Percentiles rank a stretch among this genome's conserved stretches.
Conservation (phyloP, 2,113 vertebrate genomes). For the Tringa solitaria region DNA sequence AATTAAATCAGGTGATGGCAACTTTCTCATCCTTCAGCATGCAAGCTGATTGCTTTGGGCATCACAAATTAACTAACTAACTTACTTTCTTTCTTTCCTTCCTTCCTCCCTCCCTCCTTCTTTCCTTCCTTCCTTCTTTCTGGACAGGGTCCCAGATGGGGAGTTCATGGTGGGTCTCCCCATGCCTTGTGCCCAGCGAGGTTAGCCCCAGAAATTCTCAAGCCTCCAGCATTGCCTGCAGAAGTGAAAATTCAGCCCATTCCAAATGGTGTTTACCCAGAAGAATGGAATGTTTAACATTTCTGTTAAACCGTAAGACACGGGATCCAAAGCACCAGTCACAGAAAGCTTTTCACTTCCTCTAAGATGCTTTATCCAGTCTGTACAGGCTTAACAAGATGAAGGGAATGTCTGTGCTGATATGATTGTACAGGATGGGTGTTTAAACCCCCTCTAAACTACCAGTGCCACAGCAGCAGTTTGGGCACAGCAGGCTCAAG, state of each 20-base stretch:
- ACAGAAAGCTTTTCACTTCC: neutral
- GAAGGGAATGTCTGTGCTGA: neutral
- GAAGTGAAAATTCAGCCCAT: neutral
- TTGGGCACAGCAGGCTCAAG: neutral
- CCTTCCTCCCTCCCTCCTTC: too few species aligned
- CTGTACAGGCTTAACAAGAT: neutral
- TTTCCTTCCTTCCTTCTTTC: too few species aligned
- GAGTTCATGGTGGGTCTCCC: neutral
- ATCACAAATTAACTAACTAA: too few species aligned
- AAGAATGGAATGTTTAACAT: neutral
- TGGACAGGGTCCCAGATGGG: neutral
- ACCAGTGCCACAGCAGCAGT: neutral
- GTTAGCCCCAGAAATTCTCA: neutral
- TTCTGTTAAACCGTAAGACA: neutral
- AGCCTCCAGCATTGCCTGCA: neutral
- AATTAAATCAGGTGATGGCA: neutral
- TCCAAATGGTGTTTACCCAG: neutral
- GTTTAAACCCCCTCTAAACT: neutral
- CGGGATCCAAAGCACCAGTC: neutral
- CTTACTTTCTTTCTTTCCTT: too few species aligned
- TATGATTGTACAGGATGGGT: neutral
- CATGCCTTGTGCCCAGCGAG: neutral
- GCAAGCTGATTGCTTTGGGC: too few species aligned
- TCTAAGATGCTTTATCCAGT: neutral
- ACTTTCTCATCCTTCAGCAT: neutral